Conservation (phyloP, 1,140 invertebrate genomes). For the Scaptomyza graminum region DNA sequence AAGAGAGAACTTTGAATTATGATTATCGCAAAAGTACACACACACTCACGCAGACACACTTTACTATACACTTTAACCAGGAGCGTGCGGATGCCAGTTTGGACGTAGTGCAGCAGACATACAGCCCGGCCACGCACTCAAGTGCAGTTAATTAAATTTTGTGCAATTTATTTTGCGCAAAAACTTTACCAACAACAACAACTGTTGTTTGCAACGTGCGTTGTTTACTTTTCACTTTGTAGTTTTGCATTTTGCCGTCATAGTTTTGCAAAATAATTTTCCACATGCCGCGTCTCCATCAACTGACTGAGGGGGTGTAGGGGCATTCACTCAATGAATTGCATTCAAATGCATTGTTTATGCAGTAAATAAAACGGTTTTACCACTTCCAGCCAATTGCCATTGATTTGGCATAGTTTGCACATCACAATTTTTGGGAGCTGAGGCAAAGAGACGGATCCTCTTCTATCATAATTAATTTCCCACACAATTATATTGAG, state of each 20-base stretch:
- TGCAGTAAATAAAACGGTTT: conserved; percentile 56
- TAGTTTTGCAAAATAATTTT: conserved; percentile 63
- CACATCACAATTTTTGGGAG: too few relatives aligned
- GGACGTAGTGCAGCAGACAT: conserved; percentile 57
- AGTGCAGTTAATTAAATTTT: conserved; percentile 82
- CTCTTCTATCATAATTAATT: conserved; percentile 49
- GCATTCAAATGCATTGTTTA: conserved; percentile 42
- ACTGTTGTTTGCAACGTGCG: conserved; percentile 49
- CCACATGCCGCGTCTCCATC: conserved; percentile 2
- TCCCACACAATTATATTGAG: conserved; percentile 32
- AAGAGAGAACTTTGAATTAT: conserved; percentile 71
- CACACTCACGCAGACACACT: conserved; percentile 15
- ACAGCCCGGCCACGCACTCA: conserved; percentile 60
- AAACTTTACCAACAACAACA: conserved; percentile 66
- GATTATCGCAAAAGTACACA: conserved; percentile 70
- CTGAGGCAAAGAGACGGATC: too few relatives aligned
- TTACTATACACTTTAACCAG: neutral
- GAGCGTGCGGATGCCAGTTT: conserved; percentile 1
- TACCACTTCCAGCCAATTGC: conserved; percentile 45
- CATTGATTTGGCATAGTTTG: conserved; percentile 66
- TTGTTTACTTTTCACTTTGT: conserved; percentile 79
- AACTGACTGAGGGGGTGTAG: too few relatives aligned
- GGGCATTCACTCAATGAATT: too few relatives aligned
- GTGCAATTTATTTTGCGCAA: conserved; percentile 77
- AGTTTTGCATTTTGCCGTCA: conserved; percentile 71